Evolutionary conservation across 1,140 invertebrate species (phyloP).

Genomic region (Drosophila sp.): DNA sequence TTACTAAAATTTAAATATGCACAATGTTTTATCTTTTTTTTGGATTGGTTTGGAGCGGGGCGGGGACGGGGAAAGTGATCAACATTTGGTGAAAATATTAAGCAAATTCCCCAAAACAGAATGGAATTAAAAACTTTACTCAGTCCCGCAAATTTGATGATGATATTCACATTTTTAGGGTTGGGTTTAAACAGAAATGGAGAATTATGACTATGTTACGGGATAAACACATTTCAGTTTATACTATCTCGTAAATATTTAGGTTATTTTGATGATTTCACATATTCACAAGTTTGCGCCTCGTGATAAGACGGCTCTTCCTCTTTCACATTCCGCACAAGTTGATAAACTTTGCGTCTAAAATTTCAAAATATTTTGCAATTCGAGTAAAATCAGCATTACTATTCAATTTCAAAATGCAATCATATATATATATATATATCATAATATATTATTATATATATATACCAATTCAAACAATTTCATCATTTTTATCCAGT

Average conservation of each 20-base stretch:
- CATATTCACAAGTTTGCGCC: neutral
- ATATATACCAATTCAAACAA: neutral
- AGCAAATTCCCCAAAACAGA: neutral
- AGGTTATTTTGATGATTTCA: slow-evolving; percentile 15
- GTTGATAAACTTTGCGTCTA: slow-evolving; percentile 19
- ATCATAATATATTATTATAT: neutral
- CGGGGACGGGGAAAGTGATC: neutral
- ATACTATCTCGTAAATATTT: neutral
- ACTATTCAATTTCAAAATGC: slow-evolving; percentile 1
- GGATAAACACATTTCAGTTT: neutral
- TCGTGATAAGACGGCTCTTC: slow-evolving; percentile 20
- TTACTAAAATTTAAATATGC: slow-evolving; percentile 71
- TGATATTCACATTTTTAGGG: neutral
- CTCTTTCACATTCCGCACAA: slow-evolving; percentile 9
- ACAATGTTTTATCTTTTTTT: slow-evolving; percentile 36
- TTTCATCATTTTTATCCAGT: neutral
- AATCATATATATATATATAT: neutral
- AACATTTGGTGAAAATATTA: slow-evolving; percentile 40
- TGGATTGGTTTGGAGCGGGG: neutral
- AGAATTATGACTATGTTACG: slow-evolving; percentile 3
- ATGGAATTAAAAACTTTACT: neutral
- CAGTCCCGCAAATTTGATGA: neutral
- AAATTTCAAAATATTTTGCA: slow-evolving; percentile 57
- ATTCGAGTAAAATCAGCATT: neutral
- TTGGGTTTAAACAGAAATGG: neutral